Conservation (phyloP, 2,797 vertebrate species). For the Heliangelus exortis region DNA sequence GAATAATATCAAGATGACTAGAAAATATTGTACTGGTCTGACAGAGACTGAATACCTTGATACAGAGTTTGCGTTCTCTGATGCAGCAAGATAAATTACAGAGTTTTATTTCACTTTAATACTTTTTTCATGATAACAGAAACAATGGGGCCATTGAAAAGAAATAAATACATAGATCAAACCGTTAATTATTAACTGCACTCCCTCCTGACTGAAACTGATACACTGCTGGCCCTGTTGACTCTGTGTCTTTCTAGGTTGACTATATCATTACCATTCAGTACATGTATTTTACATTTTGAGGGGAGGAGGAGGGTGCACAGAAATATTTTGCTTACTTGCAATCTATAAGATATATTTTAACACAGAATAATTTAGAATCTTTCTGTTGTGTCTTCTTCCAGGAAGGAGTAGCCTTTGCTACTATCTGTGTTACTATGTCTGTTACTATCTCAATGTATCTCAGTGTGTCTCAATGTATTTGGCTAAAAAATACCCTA, state of each 20-base stretch:
- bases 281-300: background rate
- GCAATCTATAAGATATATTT: background rate
- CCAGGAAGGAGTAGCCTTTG: background rate
- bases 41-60: conserved; percentile 24
- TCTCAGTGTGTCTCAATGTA: no score
- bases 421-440: background rate
- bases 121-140: background rate
- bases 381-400: background rate
- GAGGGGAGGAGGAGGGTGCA: background rate
- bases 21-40: conserved; percentile 13
- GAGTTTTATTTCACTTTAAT: background rate
- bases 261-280: background rate
- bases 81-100: conserved; percentile 17
- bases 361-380: background rate
- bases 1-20: background rate
- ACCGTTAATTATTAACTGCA: background rate
- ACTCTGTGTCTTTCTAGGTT: background rate
- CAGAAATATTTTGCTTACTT: background rate
- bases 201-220: background rate
- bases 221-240: background rate
- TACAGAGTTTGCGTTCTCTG: background rate
- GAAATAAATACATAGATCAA: background rate
- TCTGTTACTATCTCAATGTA: background rate
- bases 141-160: background rate
- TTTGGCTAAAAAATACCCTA: background rate